Evolutionary conservation across 1,140 invertebrate species (phyloP), one percentile per base, ranked within the genome.

Genomic region (Drosophila parvula): DNA sequence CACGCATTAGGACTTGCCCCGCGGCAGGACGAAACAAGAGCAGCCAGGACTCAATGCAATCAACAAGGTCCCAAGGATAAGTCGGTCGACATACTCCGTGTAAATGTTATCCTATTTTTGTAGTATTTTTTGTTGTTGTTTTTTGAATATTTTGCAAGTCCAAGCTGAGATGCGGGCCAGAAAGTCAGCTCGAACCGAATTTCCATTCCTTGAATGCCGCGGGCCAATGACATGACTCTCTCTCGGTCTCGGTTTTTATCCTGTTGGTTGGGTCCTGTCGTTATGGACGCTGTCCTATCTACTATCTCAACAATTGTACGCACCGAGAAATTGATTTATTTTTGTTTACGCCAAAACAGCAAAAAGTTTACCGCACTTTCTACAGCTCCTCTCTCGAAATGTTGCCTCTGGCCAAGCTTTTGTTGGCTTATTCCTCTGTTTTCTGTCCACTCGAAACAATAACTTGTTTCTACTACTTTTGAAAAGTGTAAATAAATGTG

Each of bases 311-410:
- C 64, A 64, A 61, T 55, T 76, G 64, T 73, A 75, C 68, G 78
- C 79, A 71, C 64, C 69, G 68, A 85, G 79, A 90, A 90, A 82
- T 90, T 90, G 86, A 90, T 90, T 90, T 90, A 90, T 90, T 90
- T 90, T 57, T 86, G 65, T 74, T 85, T 85, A 80, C 74, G 74
- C 79, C 63, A 63, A 83, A 79, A 71, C 44, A 79, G 73, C 67
- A 79, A 79, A 79, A 79, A 78, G 65, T 71, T 71, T 59, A 71
- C 69, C 65, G 71, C 69, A 73, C 59, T 59, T 58, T 43, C 43
- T 47, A 11, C 36, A 36, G 7, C 22, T 34, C n/a, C 16, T n/a
- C 4, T 22, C 12, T 36, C 6, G 22, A 36, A 55, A 34, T 55
- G 28, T 48, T 71, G 65, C 69, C 44, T 10, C 28, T 16, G 67